Conservation (phyloP, 1,140 invertebrate species). For the Pomacea maculata region DNA sequence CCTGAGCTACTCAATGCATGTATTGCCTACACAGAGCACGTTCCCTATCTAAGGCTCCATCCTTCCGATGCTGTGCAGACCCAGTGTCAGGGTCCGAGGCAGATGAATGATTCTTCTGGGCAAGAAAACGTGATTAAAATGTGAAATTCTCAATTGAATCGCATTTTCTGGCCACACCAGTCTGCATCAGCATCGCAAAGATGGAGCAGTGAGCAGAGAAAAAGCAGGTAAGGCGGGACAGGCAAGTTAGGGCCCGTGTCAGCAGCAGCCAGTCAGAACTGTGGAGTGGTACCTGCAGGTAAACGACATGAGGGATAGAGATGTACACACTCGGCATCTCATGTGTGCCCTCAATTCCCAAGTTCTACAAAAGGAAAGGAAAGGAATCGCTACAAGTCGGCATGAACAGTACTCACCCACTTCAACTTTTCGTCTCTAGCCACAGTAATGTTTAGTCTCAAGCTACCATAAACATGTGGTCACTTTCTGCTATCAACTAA, state of each 20-base stretch:
- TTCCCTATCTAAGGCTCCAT: background rate
- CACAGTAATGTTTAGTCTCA: too few species aligned
- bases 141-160: too few species aligned
- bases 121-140: too few species aligned
- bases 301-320: conserved; percentile 60
- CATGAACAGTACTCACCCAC: too few species aligned
- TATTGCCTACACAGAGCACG: background rate
- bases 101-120: too few species aligned
- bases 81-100: too few species aligned
- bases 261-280: background rate
- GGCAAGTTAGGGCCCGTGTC: background rate
- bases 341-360: conserved; percentile 58
- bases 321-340: conserved; percentile 57
- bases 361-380: conserved; percentile 58
- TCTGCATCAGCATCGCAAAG: background rate
- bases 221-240: background rate
- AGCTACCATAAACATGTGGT: too few species aligned
- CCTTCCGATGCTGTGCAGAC: too few species aligned
- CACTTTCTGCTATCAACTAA: too few species aligned
- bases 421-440: too few species aligned
- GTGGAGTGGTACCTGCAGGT: conserved; percentile 59
- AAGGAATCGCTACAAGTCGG: conserved; percentile 29
- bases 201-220: background rate
- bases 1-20: too few species aligned
- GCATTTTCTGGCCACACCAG: too few species aligned